These are phyloP conservation scores for Thera britannica DNA, from an alignment of 2,888 invertebrate genomes.

Conservation along the genomic window DNA sequence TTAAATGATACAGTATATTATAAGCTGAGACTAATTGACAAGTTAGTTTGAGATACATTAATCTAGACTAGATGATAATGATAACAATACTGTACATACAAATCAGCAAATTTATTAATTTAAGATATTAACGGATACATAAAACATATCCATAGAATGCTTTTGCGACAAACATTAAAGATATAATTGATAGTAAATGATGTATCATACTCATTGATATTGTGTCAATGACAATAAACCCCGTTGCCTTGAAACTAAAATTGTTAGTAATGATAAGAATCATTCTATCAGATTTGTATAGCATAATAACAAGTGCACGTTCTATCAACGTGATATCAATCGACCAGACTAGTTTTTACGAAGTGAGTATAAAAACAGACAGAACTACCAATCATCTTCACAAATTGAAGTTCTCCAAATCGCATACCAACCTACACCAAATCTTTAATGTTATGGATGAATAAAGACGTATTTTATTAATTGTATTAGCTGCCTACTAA, in stretches of 20 bases:
- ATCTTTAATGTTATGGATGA: not conserved
- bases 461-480: not conserved
- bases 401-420: conserved; percentile 5
- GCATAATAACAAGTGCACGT: conserved; percentile 28
- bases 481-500: not conserved
- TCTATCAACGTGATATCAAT: conserved; percentile 21
- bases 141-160: not conserved
- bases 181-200: not conserved
- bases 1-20: conserved; percentile 5
- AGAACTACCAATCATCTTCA: conserved; percentile 4
- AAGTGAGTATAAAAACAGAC: conserved; percentile 13
- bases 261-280: conserved; percentile 17
- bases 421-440: not conserved
- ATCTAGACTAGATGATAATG: conserved; percentile 4
- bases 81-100: conserved; percentile 3
- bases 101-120: not conserved
- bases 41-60: conserved; percentile 12
- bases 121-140: not conserved
- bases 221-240: conserved; percentile 4
- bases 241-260: conserved; percentile 19
- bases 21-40: conserved; percentile 24
- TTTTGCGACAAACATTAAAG: not conserved
- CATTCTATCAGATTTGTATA: conserved; percentile 26
- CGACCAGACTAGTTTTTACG: conserved; percentile 14
- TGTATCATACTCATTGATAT: not conserved